phyloP scores from a whole-genome alignment of 2,888 invertebrate genomes.

The Unio delphinus region DNA sequence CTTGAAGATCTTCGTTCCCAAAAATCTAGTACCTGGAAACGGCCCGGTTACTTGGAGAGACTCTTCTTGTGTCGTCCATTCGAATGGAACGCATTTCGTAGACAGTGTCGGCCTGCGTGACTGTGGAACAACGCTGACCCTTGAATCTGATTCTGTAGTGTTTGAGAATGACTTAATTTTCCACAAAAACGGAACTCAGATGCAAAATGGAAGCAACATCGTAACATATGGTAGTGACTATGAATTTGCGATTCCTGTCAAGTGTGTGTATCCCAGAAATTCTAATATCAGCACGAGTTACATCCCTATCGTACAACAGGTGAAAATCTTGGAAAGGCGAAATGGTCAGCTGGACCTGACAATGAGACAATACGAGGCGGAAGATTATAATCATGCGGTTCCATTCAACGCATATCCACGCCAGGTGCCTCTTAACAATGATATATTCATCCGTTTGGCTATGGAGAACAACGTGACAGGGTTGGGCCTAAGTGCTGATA shows the following conservation, averaged over 20 bases:
- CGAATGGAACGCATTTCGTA: slow-evolving; percentile 33
- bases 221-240: slow-evolving; percentile 30
- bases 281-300: slow-evolving; percentile 23
- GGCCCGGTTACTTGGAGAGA: slow-evolving; percentile 35
- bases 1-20: slow-evolving; percentile 28
- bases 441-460: slow-evolving; percentile 27
- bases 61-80: slow-evolving; percentile 15
- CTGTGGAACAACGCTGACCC: slow-evolving; percentile 36
- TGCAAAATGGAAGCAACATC: background rate
- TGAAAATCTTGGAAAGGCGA: slow-evolving; percentile 34
- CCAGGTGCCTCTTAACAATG: slow-evolving; percentile 28
- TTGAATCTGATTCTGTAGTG: slow-evolving; percentile 25
- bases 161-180: slow-evolving; percentile 37
- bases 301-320: slow-evolving; percentile 29
- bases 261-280: slow-evolving; percentile 35
- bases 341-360: slow-evolving; percentile 31
- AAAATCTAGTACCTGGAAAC: slow-evolving; percentile 14
- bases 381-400: slow-evolving; percentile 12
- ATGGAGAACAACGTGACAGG: slow-evolving; percentile 16
- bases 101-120: slow-evolving; percentile 16
- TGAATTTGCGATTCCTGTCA: slow-evolving; percentile 34
- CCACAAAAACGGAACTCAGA: slow-evolving; percentile 12
- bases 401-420: slow-evolving; percentile 14
- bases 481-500: slow-evolving; percentile 21
- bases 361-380: slow-evolving; percentile 29